Evolutionary conservation across 2,113 vertebrate genomes (phyloP).

Genomic region (Crotalus horridus): DNA sequence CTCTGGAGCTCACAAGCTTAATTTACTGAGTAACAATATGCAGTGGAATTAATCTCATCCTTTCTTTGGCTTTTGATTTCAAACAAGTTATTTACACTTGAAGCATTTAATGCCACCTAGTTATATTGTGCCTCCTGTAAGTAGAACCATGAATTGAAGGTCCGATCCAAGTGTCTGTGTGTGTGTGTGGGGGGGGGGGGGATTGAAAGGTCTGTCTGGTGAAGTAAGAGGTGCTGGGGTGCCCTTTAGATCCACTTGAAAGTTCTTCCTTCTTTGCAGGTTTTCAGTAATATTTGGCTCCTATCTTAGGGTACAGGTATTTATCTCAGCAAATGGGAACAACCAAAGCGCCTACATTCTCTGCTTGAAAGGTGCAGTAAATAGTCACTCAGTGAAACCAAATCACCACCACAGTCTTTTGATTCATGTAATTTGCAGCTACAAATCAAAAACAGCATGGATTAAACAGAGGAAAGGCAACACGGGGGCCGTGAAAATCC

Average conservation of each 20-base stretch:
- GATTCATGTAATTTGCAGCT: conserved; percentile 53
- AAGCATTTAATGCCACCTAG: conserved; percentile 27
- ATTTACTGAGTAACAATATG: conserved; percentile 37
- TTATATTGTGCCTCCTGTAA: conserved; percentile 26
- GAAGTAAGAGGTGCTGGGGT: neutral
- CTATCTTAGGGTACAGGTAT: conserved; percentile 23
- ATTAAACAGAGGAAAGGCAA: conserved; percentile 34
- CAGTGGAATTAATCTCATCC: conserved; percentile 11
- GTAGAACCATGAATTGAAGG: conserved; percentile 29
- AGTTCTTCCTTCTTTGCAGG: conserved; percentile 18
- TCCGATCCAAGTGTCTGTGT: conserved; percentile 2
- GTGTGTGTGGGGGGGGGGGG: neutral
- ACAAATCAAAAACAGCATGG: conserved; percentile 39
- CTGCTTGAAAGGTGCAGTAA: neutral
- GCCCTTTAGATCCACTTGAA: neutral
- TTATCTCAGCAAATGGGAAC: neutral
- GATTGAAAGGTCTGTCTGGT: neutral
- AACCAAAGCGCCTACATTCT: conserved; percentile 1
- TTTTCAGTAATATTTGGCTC: conserved; percentile 39
- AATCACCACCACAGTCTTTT: conserved; percentile 49
- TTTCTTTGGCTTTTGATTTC: conserved; percentile 41
- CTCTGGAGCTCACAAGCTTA: conserved; percentile 40
- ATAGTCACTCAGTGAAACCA: conserved; percentile 29
- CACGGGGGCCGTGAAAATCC: neutral
- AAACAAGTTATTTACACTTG: conserved; percentile 35